Evolutionary conservation across 2,113 vertebrate species (phyloP), one percentile per base, ranked within the genome.

Genomic region (Marmota monax): DNA sequence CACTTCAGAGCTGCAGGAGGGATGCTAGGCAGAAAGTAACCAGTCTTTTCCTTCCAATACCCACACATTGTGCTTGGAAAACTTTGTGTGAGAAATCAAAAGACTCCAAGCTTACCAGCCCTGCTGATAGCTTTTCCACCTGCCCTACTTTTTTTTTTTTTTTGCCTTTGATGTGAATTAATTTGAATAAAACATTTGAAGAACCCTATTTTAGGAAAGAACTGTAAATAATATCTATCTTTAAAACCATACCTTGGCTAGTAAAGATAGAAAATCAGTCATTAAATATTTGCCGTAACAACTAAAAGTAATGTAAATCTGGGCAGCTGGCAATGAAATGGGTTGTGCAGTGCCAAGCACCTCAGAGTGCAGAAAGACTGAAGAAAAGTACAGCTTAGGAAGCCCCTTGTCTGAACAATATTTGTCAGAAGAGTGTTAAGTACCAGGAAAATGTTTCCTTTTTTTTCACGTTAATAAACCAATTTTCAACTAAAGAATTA

Each of bases 221-320:
- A 87, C 27, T 84, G 25, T 25, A 56, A 95, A 56, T 37, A 91
- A 23, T n/a, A 16, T 29, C 51, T 90, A 22, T 42, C 84, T 96
- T 93, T 77, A 18, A 96, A 94, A 69, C 11, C 32, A 77, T 48
- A 85, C 9, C 22, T 76, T 96, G 63, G 34, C 37, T 94, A 25
- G 51, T 90, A 88, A 82, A 95, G 48, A 80, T 37, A 93, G 63
- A 78, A 89, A 67, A 92, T 23, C 37, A 88, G 56, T 73, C 20
- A 77, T 67, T 72, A 45, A 56, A 67, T 29, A 22, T 96, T 91
- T 94, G 7, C 61, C 56, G 29, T 93, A 69, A 56, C 18, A 78
- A 76, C 39, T 39, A 73, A 88, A 83, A 65, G 7, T 69, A 53
- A 88, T 1, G 4, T 90, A 48, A 42, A 39, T 73, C 14, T 11